Percentiles rank a stretch among this genome's conserved stretches.
phyloP scores from a whole-genome alignment of 2,888 invertebrate species.

The Erynnis tages region DNA sequence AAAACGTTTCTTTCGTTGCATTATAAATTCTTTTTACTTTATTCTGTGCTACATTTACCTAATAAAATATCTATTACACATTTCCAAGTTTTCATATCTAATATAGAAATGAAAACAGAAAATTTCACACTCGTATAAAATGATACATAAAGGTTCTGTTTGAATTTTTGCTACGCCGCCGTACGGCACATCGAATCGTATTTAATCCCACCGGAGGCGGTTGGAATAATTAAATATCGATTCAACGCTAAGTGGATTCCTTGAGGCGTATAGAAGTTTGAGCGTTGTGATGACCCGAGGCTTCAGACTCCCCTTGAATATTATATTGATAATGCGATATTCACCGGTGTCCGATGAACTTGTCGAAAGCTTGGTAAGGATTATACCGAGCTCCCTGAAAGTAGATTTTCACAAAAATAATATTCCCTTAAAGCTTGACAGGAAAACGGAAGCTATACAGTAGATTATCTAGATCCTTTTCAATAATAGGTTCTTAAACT shows the following conservation, averaged over 20 bases:
- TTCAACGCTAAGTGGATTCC: constrained; percentile 56
- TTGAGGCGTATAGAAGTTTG: constrained; percentile 46
- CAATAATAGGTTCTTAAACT: neutral
- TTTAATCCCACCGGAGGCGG: constrained; percentile 38
- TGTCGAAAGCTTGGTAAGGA: constrained; percentile 57
- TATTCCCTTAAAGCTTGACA: constrained; percentile 2
- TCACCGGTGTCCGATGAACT: constrained; percentile 54
- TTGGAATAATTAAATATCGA: constrained; percentile 48
- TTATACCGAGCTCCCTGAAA: constrained; percentile 53
- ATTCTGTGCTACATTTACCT: too few relatives aligned
- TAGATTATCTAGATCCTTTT: neutral
- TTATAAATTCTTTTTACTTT: too few relatives aligned
- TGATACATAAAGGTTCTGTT: neutral
- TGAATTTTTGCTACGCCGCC: neutral
- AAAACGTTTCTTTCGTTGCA: neutral
- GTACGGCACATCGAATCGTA: constrained; percentile 31
- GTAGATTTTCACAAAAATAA: constrained; percentile 40
- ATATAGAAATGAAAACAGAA: too few relatives aligned
- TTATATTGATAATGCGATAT: constrained; percentile 68
- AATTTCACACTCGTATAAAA: too few relatives aligned
- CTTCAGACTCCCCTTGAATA: constrained; percentile 48
- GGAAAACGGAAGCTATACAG: constrained; percentile 1
- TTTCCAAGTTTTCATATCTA: too few relatives aligned
- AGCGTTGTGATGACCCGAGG: constrained; percentile 51
- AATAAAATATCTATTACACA: too few relatives aligned